These are phyloP conservation scores for Poeciliopsis occidentalis DNA, from an alignment of 2,113 vertebrate species.

Conservation along the genomic window DNA sequence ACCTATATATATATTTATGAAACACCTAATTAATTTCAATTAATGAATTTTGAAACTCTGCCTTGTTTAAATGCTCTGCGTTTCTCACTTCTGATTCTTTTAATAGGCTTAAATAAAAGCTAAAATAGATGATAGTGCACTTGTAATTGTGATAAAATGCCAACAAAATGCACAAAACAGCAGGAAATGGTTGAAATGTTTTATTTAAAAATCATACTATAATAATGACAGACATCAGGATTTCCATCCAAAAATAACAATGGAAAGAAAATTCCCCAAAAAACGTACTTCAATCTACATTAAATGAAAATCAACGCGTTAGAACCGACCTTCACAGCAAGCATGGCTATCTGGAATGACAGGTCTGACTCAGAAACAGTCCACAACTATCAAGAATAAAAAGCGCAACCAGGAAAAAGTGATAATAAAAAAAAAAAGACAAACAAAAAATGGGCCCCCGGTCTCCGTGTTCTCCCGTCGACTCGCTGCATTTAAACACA, in stretches of 20 bases:
- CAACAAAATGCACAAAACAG: neutral
- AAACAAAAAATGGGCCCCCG: slow-evolving; percentile 39
- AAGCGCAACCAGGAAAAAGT: slow-evolving; percentile 18
- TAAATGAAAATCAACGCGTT: slow-evolving; percentile 40
- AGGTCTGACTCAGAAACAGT: slow-evolving; percentile 33
- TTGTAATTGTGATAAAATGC: neutral
- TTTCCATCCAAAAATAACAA: slow-evolving; percentile 14
- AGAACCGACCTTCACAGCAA: slow-evolving; percentile 36
- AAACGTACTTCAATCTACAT: neutral
- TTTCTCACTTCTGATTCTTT: neutral
- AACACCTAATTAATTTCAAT: neutral
- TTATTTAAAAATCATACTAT: slow-evolving; percentile 68
- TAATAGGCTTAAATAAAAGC: neutral
- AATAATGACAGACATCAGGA: slow-evolving; percentile 7
- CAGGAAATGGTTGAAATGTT: slow-evolving; percentile 37
- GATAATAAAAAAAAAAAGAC: neutral
- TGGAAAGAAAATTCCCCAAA: slow-evolving; percentile 4
- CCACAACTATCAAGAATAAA: neutral
- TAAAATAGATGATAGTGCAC: neutral
- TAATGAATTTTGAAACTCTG: neutral
- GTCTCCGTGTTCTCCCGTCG: neutral
- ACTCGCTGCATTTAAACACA: slow-evolving; percentile 2
- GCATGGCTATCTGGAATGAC: slow-evolving; percentile 56
- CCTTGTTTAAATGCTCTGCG: neutral
- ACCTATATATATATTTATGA: too few relatives aligned